These are phyloP conservation scores for Actinernus sp. DNA, from an alignment of 92 coral and sea anemone genomes.

Conservation along the genomic window DNA sequence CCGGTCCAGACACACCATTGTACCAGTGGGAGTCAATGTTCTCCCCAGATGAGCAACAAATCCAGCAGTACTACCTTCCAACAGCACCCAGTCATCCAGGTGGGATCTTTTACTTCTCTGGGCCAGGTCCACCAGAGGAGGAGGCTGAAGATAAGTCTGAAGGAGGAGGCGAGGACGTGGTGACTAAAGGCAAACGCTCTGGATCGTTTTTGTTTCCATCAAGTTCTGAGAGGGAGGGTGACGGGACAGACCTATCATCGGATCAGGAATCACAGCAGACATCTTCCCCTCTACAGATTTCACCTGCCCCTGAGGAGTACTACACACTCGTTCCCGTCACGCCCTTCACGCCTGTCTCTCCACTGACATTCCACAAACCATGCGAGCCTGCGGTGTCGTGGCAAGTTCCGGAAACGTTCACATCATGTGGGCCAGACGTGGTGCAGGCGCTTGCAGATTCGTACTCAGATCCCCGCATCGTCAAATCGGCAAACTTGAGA, in stretches of 20 bases:
- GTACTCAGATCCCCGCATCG: constrained; percentile 75
- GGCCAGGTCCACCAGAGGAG: constrained; percentile 75
- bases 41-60: constrained; percentile 49
- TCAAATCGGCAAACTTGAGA: constrained; percentile 54
- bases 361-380: constrained; percentile 24
- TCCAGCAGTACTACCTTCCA: constrained; percentile 31
- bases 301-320: constrained; percentile 93
- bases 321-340: constrained; percentile 83
- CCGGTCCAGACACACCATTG: constrained; percentile 53
- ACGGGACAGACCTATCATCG: constrained; percentile 20
- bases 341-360: constrained; percentile 66
- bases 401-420: constrained; percentile 79
- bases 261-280: constrained; percentile 10
- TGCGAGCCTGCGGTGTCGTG: constrained; percentile 70
- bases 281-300: constrained; percentile 74
- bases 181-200: not conserved
- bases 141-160: constrained; percentile 17
- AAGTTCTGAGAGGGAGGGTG: constrained; percentile 10
- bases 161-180: constrained; percentile 15
- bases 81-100: constrained; percentile 35
- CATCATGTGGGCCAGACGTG: constrained; percentile 76
- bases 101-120: constrained; percentile 41
- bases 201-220: constrained; percentile 47
- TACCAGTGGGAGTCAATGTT: constrained; percentile 85
- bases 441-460: constrained; percentile 80